phyloP scores from a whole-genome alignment of 2,888 invertebrate species.

The Drosophila vallismaia region DNA sequence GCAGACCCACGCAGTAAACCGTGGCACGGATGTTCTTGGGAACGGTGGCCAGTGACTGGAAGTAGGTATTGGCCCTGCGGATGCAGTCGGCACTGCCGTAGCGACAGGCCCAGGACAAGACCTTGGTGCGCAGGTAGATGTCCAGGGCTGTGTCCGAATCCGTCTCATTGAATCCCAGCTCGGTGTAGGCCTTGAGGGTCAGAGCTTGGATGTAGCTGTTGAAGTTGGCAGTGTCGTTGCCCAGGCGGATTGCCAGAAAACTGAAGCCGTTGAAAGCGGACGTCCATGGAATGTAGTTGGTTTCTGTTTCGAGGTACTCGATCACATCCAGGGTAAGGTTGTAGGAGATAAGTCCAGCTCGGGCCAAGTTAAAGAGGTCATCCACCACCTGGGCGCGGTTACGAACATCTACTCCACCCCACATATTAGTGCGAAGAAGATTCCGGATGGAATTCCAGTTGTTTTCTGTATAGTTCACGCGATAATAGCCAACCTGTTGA shows the following conservation, averaged over 20 bases:
- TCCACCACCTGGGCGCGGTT: conserved; percentile 92
- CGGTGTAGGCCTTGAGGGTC: conserved; percentile 84
- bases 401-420: conserved; percentile 85
- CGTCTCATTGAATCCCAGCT: conserved; percentile 84
- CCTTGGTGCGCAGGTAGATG: conserved; percentile 86
- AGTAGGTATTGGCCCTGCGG: conserved; percentile 83
- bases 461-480: conserved; percentile 88
- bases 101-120: conserved; percentile 88
- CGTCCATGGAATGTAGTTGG: conserved; percentile 91
- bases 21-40: conserved; percentile 87
- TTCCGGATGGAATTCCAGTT: conserved; percentile 86
- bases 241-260: conserved; percentile 81
- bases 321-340: conserved; percentile 87
- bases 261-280: conserved; percentile 85
- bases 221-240: conserved; percentile 68
- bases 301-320: conserved; percentile 88
- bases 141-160: conserved; percentile 85
- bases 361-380: conserved; percentile 91
- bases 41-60: conserved; percentile 76
- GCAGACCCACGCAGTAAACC: conserved; percentile 91
- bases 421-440: conserved; percentile 45
- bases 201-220: conserved; percentile 84
- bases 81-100: conserved; percentile 87
- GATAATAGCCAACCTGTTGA: conserved; percentile 85
- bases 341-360: conserved; percentile 87